A percentile compares a stretch with the other conserved stretches of the same genome.
Conservation (phyloP, 2,888 invertebrate genomes). For the Pachliopta kotzebuea region DNA sequence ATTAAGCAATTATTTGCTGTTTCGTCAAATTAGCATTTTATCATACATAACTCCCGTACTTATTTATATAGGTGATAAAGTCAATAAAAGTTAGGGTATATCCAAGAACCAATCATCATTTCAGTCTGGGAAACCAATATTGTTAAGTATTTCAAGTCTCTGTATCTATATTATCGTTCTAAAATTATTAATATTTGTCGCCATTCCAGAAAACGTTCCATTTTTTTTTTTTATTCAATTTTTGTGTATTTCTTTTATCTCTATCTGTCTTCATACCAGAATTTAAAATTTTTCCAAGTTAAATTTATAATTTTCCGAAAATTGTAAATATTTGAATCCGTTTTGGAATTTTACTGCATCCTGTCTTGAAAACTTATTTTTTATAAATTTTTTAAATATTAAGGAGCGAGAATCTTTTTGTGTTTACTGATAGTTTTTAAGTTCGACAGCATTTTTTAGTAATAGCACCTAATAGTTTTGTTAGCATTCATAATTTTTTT, state of each 20-base stretch:
- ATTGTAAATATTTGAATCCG: constrained; percentile 40
- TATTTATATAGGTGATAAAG: constrained; percentile 29
- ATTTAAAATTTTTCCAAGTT: too few relatives aligned
- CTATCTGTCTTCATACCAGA: too few relatives aligned
- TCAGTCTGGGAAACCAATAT: constrained; percentile 14
- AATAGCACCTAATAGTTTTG: constrained; percentile 20
- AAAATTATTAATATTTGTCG: constrained; percentile 34
- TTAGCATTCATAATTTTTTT: constrained; percentile 21
- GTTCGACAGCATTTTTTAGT: constrained; percentile 32
- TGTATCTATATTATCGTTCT: constrained; percentile 30
- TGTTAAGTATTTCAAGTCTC: constrained; percentile 38
- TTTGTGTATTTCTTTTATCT: constrained; percentile 37
- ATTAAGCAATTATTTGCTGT: constrained; percentile 6
- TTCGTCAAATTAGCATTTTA: constrained; percentile 26
- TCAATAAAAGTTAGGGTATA: constrained; percentile 29
- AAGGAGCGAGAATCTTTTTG: constrained; percentile 34
- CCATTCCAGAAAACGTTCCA: constrained; percentile 51
- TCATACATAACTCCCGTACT: constrained; percentile 30
- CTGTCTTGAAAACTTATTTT: constrained; percentile 7
- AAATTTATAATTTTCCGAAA: constrained; percentile 16
- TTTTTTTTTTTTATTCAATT: constrained; percentile 45
- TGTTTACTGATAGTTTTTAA: constrained; percentile 33
- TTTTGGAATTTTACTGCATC: constrained; percentile 38
- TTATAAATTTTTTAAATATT: constrained; percentile 35
- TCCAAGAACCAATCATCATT: constrained; percentile 20